Evolutionary conservation across 2,113 vertebrate species (phyloP).

Genomic region (Zootoca vivipara): DNA sequence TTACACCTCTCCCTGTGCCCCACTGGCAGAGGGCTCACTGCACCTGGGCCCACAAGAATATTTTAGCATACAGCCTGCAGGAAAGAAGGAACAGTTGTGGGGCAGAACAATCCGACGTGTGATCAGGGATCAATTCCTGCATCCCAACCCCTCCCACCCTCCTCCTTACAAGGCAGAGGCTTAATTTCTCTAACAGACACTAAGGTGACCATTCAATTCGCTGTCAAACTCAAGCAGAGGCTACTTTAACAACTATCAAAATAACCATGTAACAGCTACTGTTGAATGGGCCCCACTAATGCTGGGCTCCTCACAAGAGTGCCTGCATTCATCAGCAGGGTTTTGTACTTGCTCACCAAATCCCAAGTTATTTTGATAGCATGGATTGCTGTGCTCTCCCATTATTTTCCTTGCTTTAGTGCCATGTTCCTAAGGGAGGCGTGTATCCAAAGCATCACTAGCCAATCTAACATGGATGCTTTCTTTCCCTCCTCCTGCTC

Average conservation of each 20-base stretch:
- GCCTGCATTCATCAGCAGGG: not conserved
- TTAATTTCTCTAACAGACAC: not conserved
- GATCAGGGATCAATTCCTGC: too few relatives aligned
- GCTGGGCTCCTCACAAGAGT: not conserved
- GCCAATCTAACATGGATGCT: not conserved
- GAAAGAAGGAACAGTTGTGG: not conserved
- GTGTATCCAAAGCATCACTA: not conserved
- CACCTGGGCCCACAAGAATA: not conserved
- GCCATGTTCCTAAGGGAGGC: not conserved
- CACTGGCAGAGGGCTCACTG: too few relatives aligned
- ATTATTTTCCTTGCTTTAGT: not conserved
- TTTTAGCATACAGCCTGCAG: not conserved
- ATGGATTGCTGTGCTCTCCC: not conserved
- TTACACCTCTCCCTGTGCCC: too few relatives aligned
- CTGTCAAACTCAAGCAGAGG: not conserved
- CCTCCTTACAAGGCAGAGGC: too few relatives aligned
- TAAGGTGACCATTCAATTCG: not conserved
- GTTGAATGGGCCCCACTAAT: too few relatives aligned
- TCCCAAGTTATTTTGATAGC: too few relatives aligned
- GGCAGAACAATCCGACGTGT: not conserved
- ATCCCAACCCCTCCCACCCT: too few relatives aligned
- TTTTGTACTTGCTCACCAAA: not conserved
- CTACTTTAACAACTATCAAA: not conserved
- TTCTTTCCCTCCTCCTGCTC: not conserved
- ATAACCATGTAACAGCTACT: not conserved